Evolutionary conservation across 2,888 invertebrate genomes (phyloP).

Genomic region (Syrphus vitripennis): DNA sequence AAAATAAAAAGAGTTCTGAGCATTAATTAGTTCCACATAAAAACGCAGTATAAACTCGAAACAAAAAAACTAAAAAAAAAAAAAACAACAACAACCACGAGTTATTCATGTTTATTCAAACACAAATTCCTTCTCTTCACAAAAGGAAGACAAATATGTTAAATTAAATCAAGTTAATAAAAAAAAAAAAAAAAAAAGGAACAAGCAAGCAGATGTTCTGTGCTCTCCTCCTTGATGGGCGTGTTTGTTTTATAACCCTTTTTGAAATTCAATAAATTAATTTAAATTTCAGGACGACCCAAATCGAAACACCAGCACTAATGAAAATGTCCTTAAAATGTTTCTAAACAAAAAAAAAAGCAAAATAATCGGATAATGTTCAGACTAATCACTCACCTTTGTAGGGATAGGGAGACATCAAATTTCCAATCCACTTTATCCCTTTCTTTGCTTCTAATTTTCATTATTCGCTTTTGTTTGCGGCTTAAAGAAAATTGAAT

Average conservation of each 20-base stretch:
- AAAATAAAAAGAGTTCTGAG: conserved; percentile 21
- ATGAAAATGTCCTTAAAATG: too few species aligned
- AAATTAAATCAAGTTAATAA: conserved; percentile 54
- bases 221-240: background rate
- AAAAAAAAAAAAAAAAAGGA: background rate
- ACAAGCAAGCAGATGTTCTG: conserved; percentile 32
- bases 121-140: background rate
- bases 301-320: too few species aligned
- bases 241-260: conserved; percentile 8
- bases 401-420: conserved; percentile 22
- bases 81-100: conserved; percentile 7
- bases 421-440: conserved; percentile 13
- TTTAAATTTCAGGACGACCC: too few species aligned
- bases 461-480: conserved; percentile 12
- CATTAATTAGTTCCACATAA: conserved; percentile 69
- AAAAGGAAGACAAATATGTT: conserved; percentile 34
- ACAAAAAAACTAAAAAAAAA: background rate
- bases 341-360: too few species aligned
- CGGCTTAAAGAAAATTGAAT: conserved; percentile 48
- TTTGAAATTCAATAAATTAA: conserved; percentile 36
- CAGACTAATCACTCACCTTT: conserved; percentile 63
- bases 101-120: conserved; percentile 69
- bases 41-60: conserved; percentile 24
- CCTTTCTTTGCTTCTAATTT: background rate
- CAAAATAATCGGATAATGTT: conserved; percentile 61